Conservation (phyloP, 2,888 invertebrate genomes). For the Acrobasis consociella region DNA sequence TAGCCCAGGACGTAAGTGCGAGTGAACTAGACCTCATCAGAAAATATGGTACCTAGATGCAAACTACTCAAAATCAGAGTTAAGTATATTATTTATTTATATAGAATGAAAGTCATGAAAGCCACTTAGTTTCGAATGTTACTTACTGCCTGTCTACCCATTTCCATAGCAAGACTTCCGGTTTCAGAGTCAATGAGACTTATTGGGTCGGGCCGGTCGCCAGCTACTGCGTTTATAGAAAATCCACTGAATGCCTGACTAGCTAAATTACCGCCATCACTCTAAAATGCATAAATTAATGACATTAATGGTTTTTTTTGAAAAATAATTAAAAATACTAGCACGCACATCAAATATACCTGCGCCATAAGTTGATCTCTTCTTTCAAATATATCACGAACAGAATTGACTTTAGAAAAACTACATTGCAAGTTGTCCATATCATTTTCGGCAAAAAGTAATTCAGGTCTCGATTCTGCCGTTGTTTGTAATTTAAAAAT, state of each 20-base stretch:
- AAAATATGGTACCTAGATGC: not conserved
- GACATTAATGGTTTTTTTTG: not conserved
- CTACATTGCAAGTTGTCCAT: constrained; percentile 34
- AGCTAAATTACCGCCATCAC: constrained; percentile 48
- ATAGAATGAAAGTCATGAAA: too few species aligned
- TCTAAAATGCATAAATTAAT: constrained; percentile 40
- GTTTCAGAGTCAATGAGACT: constrained; percentile 67
- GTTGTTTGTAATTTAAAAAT: constrained; percentile 56
- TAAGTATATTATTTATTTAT: too few species aligned
- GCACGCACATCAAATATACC: constrained; percentile 35
- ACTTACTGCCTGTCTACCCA: constrained; percentile 58
- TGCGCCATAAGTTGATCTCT: constrained; percentile 46
- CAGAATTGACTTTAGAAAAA: constrained; percentile 37
- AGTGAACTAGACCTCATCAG: not conserved
- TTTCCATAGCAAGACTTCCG: constrained; percentile 52
- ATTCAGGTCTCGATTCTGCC: constrained; percentile 53
- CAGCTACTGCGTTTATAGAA: constrained; percentile 54
- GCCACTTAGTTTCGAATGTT: too few species aligned
- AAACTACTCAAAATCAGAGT: not conserved
- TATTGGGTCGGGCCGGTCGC: constrained; percentile 58
- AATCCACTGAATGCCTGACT: constrained; percentile 68
- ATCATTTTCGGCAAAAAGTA: constrained; percentile 55
- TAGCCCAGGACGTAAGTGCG: too few species aligned
- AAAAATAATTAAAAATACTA: not conserved
- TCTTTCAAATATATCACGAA: constrained; percentile 64